Percentiles rank a stretch among this genome's conserved stretches.
These are phyloP conservation scores for Pararge aegeria DNA, from an alignment of 1,140 invertebrate genomes.

Conservation along the genomic window DNA sequence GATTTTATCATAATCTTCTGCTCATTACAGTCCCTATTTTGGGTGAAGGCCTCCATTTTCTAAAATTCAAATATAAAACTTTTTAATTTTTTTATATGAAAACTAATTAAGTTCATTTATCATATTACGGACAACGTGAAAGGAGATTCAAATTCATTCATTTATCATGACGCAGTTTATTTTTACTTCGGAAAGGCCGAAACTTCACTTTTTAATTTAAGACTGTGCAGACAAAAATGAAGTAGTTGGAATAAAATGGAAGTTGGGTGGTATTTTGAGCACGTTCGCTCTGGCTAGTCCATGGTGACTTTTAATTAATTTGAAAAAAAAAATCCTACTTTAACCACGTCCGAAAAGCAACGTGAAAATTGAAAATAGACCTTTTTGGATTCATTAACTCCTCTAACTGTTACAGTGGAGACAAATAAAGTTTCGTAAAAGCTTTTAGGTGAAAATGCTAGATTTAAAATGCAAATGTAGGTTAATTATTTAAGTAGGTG, in stretches of 20 bases:
- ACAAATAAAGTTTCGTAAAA: not conserved
- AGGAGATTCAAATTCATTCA: slow-evolving; percentile 13
- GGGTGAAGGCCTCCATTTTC: no score
- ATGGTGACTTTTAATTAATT: slow-evolving; percentile 66
- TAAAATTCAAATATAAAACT: no score
- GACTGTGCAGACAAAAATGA: slow-evolving; percentile 57
- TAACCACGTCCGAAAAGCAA: slow-evolving; percentile 36
- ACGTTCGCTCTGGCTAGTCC: slow-evolving; percentile 48
- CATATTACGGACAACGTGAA: not conserved
- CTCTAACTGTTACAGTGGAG: slow-evolving; percentile 3
- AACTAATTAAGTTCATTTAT: not conserved
- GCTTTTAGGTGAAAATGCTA: slow-evolving; percentile 1
- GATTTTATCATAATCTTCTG: no score
- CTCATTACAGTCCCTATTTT: no score
- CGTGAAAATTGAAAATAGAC: slow-evolving; percentile 27
- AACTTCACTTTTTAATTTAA: slow-evolving; percentile 45
- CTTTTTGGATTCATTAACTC: slow-evolving; percentile 20
- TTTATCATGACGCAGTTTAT: slow-evolving; percentile 14
- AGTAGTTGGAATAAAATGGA: slow-evolving; percentile 38
- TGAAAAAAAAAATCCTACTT: slow-evolving; percentile 38
- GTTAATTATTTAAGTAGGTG: not conserved
- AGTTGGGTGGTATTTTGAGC: slow-evolving; percentile 64
- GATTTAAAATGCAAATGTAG: slow-evolving; percentile 12
- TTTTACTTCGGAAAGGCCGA: slow-evolving; percentile 21
- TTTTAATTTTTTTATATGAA: no score